These are phyloP conservation scores for Dolichotis patagonum DNA, from an alignment of 2,113 vertebrate genomes.

Conservation along the genomic window DNA sequence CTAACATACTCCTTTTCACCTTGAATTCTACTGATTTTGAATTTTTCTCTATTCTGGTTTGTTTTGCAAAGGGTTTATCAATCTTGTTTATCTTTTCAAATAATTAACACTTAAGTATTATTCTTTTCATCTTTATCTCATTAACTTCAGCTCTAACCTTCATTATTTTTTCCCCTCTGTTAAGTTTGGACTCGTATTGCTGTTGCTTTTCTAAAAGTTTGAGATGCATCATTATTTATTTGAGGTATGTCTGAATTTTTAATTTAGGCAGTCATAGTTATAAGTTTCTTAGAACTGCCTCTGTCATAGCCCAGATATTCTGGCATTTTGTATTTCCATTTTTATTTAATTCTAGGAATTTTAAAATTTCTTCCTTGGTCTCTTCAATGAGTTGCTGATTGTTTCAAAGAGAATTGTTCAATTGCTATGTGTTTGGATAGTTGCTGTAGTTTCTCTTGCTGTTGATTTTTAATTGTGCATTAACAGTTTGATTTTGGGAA, in stretches of 20 bases:
- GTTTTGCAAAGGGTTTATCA: not conserved
- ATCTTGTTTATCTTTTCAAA: not conserved
- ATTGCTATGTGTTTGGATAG: not conserved
- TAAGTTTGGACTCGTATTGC: not conserved
- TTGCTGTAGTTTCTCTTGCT: not conserved
- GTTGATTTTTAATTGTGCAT: not conserved
- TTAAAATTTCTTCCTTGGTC: not conserved
- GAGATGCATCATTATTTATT: not conserved
- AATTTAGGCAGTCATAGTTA: not conserved
- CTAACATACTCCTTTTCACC: not conserved
- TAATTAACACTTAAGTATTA: not conserved
- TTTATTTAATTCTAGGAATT: not conserved
- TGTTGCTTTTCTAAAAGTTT: not conserved
- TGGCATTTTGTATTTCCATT: not conserved
- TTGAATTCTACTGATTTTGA: not conserved
- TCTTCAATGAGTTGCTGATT: not conserved
- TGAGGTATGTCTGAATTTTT: not conserved
- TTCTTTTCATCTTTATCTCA: not conserved
- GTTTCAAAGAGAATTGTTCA: not conserved
- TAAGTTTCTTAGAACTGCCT: not conserved
- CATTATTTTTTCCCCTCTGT: not conserved
- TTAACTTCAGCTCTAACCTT: not conserved
- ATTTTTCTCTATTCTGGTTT: not conserved
- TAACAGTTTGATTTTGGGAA: not conserved
- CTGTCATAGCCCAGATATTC: not conserved